A percentile compares a stretch with the other conserved stretches of the same genome.
These are phyloP conservation scores for Clarias magur DNA, from an alignment of 2,113 vertebrate genomes.

Conservation along the genomic window DNA sequence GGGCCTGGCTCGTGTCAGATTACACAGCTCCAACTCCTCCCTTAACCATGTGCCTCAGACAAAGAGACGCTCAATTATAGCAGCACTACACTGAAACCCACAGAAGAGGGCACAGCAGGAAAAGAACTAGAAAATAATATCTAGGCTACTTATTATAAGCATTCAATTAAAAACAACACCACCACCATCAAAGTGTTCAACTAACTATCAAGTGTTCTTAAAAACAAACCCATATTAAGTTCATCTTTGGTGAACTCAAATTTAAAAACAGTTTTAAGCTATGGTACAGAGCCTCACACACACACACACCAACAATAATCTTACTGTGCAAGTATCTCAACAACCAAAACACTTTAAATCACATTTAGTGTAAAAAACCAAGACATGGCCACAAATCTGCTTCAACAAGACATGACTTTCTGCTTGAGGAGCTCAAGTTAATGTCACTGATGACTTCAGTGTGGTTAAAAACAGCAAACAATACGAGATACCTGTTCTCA, in stretches of 20 bases:
- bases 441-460: background rate
- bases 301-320: background rate
- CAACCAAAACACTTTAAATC: slow-evolving; percentile 14
- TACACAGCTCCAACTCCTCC: slow-evolving; percentile 60
- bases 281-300: background rate
- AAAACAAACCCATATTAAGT: background rate
- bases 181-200: background rate
- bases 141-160: background rate
- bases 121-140: background rate
- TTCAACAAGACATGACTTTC: slow-evolving; percentile 22
- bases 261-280: background rate
- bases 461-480: slow-evolving; percentile 13
- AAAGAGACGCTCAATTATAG: slow-evolving; percentile 42
- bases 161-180: background rate
- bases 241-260: background rate
- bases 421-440: slow-evolving; percentile 21
- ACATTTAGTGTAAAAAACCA: background rate
- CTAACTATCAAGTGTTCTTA: background rate
- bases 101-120: slow-evolving; percentile 41
- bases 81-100: slow-evolving; percentile 25
- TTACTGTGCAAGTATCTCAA: slow-evolving; percentile 17
- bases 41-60: slow-evolving; percentile 57
- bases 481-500: background rate
- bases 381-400: slow-evolving; percentile 1
- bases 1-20: slow-evolving; percentile 64